Evolutionary conservation across 2,113 vertebrate genomes (phyloP).

Genomic region (Madoqua kirkii): DNA sequence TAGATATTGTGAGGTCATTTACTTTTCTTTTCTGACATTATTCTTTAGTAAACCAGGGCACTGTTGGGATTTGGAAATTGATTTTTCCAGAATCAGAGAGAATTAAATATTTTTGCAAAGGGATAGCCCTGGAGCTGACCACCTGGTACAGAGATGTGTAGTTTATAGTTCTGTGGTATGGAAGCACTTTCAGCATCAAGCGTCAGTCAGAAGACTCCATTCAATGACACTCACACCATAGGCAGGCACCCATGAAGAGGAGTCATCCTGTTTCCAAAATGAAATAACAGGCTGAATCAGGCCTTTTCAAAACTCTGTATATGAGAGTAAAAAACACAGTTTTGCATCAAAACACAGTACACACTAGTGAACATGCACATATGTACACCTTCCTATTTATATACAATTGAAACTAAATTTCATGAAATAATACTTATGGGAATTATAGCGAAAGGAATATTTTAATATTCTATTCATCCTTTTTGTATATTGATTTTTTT

Average conservation of each 20-base stretch:
- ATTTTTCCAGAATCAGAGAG: background rate
- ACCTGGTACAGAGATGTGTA: background rate
- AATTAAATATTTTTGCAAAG: slow-evolving; percentile 10
- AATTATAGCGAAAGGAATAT: background rate
- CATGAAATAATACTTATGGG: background rate
- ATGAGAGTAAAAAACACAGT: background rate
- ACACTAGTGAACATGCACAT: background rate
- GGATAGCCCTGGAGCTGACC: background rate
- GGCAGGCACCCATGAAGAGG: background rate
- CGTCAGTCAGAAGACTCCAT: background rate
- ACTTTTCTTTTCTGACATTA: background rate
- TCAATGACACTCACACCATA: background rate
- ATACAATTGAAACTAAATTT: slow-evolving; percentile 2
- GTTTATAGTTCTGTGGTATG: background rate
- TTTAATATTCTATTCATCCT: background rate
- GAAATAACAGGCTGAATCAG: background rate
- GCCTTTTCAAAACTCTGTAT: background rate
- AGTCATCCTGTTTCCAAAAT: background rate
- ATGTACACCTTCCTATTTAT: background rate
- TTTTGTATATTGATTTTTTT: background rate
- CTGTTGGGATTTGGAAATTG: background rate
- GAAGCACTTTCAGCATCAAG: background rate
- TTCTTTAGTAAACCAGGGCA: background rate
- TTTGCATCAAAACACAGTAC: background rate
- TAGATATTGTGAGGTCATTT: background rate